Conservation (phyloP, 1,140 invertebrate species). For the Anoplolepis gracilipes region DNA sequence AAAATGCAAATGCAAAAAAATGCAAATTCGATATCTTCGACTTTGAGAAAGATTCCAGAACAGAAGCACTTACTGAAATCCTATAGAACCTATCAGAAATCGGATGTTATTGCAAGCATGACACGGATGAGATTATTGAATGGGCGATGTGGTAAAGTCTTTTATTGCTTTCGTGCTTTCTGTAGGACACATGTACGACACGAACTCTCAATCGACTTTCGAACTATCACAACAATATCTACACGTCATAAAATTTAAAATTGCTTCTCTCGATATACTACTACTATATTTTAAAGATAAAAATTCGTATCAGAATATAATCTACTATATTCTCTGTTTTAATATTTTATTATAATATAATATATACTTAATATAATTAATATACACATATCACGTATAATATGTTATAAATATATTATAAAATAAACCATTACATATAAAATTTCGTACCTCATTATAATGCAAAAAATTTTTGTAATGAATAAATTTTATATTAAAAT, state of each 20-base stretch:
- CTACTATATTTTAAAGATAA: too few relatives aligned
- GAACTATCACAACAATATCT: not conserved
- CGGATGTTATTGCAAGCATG: conserved; percentile 58
- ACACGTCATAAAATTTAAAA: not conserved
- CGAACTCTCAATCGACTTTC: conserved; percentile 2
- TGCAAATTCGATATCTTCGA: conserved; percentile 57
- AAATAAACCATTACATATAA: too few relatives aligned
- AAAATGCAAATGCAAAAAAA: conserved; percentile 55
- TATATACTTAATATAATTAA: not conserved
- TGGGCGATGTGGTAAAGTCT: conserved; percentile 3
- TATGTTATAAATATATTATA: not conserved
- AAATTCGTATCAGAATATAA: not conserved
- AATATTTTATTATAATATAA: not conserved
- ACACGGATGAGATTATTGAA: conserved; percentile 62
- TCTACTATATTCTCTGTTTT: not conserved
- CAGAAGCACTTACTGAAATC: not conserved
- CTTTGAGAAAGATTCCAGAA: conserved; percentile 46
- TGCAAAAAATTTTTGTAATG: not conserved
- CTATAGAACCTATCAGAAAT: conserved; percentile 66
- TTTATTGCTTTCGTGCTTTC: conserved; percentile 25
- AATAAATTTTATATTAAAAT: conserved; percentile 15
- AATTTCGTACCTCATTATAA: not conserved
- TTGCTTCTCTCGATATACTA: too few relatives aligned
- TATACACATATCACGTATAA: not conserved
- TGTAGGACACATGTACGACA: not conserved